Evolutionary conservation across 2,797 vertebrate species (phyloP), one percentile per base, ranked within the genome.

Genomic region (Sylvilagus floridanus): DNA sequence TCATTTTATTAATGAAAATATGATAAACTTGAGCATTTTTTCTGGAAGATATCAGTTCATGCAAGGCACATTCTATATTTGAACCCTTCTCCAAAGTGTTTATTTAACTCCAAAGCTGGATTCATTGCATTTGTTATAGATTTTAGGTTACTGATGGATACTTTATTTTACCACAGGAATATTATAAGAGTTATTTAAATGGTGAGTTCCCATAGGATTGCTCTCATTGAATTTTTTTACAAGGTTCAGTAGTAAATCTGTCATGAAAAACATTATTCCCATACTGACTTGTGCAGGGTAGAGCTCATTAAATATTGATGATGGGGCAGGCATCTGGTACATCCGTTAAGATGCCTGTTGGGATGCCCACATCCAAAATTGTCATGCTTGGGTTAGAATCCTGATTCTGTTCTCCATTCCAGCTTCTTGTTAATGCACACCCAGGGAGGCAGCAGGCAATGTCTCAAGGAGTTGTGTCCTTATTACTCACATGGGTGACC

Each of bases 161-260:
- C 14, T 72, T 85, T 24, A 81, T 66, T 65, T 88, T 54, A 84
- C 24, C 78, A 63, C 88, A 78, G 71, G 35, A 79, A 50, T 84
- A 57, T 30, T 78, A 78, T 26, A 47, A 47, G 52, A 62, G 11
- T 62, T 28, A 42, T 32, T 87, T 65, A 88, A 63, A 47, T 78
- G 60, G 19, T 84, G 47, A 50, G 30, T 54, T 72, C 69, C 73
- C 30, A n/a, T 26, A 66, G 79, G 73, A 78, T 28, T 90, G 42
- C 42, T 85, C 73, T 57, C 37, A 62, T 22, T 71, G 32, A 71
- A 63, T 65, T 90, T 63, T 89, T 89, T 84, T 72, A 35, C 9
- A 78, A 78, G 57, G 65, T 66, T 84, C 30, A 88, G 84, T 72
- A 89, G 37, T 73, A 89, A 66, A 73, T 79, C 66, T 88, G 60